A percentile compares a stretch with the other conserved stretches of the same genome.
These are phyloP conservation scores for Selenia dentaria DNA, from an alignment of 2,888 invertebrate species.

Conservation along the genomic window DNA sequence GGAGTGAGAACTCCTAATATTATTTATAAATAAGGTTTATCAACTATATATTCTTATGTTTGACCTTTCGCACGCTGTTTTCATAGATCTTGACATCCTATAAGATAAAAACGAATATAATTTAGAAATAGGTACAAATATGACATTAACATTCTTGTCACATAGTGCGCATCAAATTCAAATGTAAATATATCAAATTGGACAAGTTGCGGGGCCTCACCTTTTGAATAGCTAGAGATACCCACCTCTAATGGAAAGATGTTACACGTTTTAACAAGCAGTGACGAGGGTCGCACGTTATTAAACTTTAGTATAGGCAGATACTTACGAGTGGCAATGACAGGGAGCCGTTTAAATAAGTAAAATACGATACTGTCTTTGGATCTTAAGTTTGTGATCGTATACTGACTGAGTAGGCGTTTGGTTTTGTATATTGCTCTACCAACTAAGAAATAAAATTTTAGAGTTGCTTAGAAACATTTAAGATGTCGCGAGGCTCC, in stretches of 20 bases:
- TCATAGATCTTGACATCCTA: no score
- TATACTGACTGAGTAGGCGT: no score
- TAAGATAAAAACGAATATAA: no score
- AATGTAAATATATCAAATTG: slow-evolving; percentile 35
- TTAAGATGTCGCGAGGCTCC: no score
- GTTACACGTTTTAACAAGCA: slow-evolving; percentile 46
- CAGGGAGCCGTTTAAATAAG: slow-evolving; percentile 29
- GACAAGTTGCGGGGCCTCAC: slow-evolving; percentile 34
- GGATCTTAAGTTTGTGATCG: slow-evolving; percentile 24
- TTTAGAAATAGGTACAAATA: no score
- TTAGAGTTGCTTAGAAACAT: no score
- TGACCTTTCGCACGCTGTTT: no score
- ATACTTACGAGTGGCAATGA: slow-evolving; percentile 46
- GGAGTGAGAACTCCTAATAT: no score
- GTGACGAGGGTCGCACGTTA: slow-evolving; percentile 66
- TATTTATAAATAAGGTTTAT: no score
- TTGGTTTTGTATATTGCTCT: no score
- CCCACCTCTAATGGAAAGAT: slow-evolving; percentile 37
- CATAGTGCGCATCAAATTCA: slow-evolving; percentile 22
- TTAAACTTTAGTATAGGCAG: slow-evolving; percentile 48
- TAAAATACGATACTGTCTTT: slow-evolving; percentile 20
- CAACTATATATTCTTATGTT: no score
- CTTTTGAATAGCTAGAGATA: slow-evolving; percentile 33
- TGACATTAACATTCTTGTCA: slow-evolving; percentile 27
- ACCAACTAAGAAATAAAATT: no score